Evolutionary conservation across 1,140 invertebrate genomes (phyloP).

Genomic region (Lamellibrachia luymesi): DNA sequence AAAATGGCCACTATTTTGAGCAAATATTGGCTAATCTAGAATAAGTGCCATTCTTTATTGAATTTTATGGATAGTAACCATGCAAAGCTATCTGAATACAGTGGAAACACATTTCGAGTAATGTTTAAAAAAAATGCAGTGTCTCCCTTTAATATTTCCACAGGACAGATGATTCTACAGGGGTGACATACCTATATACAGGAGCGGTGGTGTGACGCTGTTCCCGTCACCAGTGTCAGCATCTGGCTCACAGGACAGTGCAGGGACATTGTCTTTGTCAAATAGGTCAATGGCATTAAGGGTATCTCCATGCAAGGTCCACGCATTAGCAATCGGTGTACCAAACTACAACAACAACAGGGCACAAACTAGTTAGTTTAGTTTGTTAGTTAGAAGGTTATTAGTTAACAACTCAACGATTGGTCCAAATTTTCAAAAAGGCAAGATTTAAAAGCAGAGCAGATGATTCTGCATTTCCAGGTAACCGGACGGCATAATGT

Average conservation of each 20-base stretch:
- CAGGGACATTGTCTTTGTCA: constrained; percentile 57
- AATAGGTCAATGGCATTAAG: constrained; percentile 77
- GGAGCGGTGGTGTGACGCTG: constrained; percentile 60
- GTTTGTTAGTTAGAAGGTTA: neutral
- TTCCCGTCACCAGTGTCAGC: constrained; percentile 29
- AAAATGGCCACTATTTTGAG: too few relatives aligned
- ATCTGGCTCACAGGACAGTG: constrained; percentile 34
- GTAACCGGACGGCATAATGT: too few relatives aligned
- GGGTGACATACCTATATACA: constrained; percentile 70
- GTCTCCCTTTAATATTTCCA: neutral
- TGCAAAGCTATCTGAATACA: too few relatives aligned
- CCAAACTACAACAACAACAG: constrained; percentile 65
- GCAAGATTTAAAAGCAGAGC: neutral
- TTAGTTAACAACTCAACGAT: neutral
- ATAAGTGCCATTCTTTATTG: too few relatives aligned
- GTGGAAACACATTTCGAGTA: neutral
- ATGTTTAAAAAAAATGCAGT: neutral
- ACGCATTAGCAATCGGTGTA: constrained; percentile 80
- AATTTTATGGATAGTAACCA: neutral
- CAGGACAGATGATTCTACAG: neutral
- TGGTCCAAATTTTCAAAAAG: neutral
- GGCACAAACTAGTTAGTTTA: constrained; percentile 13
- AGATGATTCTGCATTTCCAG: neutral
- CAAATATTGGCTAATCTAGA: too few relatives aligned
- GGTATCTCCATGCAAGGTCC: constrained; percentile 68